Conservation (phyloP, 2,888 invertebrate genomes). For the Ophonus ardosiacus region DNA sequence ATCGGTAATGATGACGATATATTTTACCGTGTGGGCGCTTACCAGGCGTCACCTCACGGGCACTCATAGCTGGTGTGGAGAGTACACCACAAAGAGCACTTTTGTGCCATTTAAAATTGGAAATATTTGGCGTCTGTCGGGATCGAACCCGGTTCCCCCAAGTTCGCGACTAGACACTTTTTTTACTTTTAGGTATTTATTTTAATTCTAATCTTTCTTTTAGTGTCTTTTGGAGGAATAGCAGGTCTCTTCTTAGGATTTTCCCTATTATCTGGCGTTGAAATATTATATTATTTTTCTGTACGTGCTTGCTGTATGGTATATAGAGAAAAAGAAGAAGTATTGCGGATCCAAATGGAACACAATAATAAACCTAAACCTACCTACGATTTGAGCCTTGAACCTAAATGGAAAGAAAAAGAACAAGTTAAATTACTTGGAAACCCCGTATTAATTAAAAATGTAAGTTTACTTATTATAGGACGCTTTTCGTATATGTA, state of each 20-base stretch:
- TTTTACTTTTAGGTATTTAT: too few relatives aligned
- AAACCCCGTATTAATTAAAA: background rate
- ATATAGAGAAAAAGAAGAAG: conserved; percentile 76
- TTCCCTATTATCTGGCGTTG: conserved; percentile 86
- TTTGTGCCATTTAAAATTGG: too few relatives aligned
- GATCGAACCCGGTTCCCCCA: too few relatives aligned
- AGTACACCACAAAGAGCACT: too few relatives aligned
- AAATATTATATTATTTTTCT: conserved; percentile 87
- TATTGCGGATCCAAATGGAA: conserved; percentile 76
- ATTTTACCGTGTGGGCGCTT: too few relatives aligned
- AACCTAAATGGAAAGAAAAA: conserved; percentile 71
- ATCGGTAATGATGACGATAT: too few relatives aligned
- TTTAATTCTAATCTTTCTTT: conserved; percentile 65
- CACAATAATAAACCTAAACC: conserved; percentile 70
- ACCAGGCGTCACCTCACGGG: too few relatives aligned
- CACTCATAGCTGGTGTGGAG: too few relatives aligned
- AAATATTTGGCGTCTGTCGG: too few relatives aligned
- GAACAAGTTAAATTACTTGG: background rate
- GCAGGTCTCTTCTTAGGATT: conserved; percentile 85
- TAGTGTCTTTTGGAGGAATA: conserved; percentile 83
- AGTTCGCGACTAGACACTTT: too few relatives aligned
- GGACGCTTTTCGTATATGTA: background rate
- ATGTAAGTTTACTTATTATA: background rate
- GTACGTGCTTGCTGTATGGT: conserved; percentile 83
- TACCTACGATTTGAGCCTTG: conserved; percentile 72